These are phyloP conservation scores for Turritopsis dohrnii DNA, from an alignment of 30 jellyfish, hydroid and myxozoan genomes.

Conservation along the genomic window DNA sequence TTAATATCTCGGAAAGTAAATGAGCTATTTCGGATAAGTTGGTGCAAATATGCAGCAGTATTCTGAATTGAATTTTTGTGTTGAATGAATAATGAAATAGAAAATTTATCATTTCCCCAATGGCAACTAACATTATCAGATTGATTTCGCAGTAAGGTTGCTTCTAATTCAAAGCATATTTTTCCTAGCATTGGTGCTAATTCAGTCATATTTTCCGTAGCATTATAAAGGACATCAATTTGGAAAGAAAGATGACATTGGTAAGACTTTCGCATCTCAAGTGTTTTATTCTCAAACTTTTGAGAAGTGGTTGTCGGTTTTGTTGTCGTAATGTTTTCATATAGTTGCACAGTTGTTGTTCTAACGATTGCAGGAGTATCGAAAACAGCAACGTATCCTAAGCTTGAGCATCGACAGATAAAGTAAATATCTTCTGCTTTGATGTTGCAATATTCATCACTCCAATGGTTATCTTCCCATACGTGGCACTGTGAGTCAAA, in stretches of 20 bases:
- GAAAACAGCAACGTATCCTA: background rate
- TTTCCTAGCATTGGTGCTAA: background rate
- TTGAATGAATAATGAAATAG: background rate
- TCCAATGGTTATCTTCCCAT: background rate
- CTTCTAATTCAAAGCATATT: background rate
- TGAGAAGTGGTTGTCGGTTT: background rate
- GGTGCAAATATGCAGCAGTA: background rate
- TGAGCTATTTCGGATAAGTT: background rate
- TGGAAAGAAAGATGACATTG: background rate
- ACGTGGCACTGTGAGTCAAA: background rate
- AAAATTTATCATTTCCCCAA: background rate
- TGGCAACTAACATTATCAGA: background rate
- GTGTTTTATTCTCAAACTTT: no score
- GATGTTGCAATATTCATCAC: background rate
- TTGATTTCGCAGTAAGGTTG: background rate
- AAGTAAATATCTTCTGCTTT: background rate
- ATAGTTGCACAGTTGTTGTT: no score
- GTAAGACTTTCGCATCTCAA: background rate
- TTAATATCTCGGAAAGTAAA: background rate
- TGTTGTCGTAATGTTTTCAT: background rate
- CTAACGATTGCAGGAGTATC: background rate
- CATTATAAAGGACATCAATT: background rate
- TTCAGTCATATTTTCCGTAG: background rate
- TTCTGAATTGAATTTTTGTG: background rate
- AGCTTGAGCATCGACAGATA: background rate